Conservation (phyloP, 1,140 invertebrate genomes). For the Lepidotrigona ventralis region DNA sequence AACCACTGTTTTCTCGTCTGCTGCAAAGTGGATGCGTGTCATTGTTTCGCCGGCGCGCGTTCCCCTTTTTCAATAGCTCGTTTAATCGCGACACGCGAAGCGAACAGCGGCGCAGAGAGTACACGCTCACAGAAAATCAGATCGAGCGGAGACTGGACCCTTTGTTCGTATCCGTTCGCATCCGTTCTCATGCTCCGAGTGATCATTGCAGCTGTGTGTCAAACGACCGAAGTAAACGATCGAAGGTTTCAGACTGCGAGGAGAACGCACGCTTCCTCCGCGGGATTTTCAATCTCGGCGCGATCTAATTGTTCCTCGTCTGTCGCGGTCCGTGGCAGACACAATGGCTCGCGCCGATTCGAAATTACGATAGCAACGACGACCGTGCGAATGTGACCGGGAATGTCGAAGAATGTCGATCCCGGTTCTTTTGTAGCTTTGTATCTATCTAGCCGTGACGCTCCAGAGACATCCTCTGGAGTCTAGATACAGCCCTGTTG, state of each 20-base stretch:
- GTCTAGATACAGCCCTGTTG: background rate
- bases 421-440: conserved; percentile 13
- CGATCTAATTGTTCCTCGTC: conserved; percentile 22
- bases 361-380: conserved; percentile 11
- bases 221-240: background rate
- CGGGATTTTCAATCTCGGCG: background rate
- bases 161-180: conserved; percentile 33
- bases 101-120: background rate
- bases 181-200: conserved; percentile 46
- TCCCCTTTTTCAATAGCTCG: conserved; percentile 15
- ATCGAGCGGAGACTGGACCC: conserved; percentile 18
- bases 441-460: conserved; percentile 11
- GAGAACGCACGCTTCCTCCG: background rate
- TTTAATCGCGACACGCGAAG: conserved; percentile 28
- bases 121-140: conserved; percentile 7
- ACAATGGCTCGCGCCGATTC: conserved; percentile 52
- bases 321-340: background rate
- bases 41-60: background rate
- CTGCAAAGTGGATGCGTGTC: background rate
- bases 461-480: background rate
- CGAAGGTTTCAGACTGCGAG: background rate
- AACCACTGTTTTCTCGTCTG: background rate
- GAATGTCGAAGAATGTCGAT: conserved; percentile 26
- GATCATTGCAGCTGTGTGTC: background rate
- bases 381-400: conserved; percentile 32